Evolutionary conservation across 2,888 invertebrate species (phyloP), one percentile per base, ranked within the genome.

Genomic region (Boloria euphrosyne): DNA sequence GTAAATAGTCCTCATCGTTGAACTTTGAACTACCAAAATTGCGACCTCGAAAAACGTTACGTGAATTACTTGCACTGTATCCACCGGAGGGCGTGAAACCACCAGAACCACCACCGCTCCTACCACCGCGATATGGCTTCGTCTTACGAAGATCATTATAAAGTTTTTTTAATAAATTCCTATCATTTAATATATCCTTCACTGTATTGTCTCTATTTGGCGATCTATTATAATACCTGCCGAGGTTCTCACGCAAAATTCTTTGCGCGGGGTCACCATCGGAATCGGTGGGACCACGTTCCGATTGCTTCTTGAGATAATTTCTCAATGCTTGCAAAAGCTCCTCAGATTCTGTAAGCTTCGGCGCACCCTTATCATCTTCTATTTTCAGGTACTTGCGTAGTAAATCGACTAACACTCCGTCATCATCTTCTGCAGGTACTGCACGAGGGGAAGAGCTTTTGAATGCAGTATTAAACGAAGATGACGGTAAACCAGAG

Each of bases 141-240:
- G 95, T 93, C 77, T 95, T 95, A 71, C 95, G 92, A 73, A 96
- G 88, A 77, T 96, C 95, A 79, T 95, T 95, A 79, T 96, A 95
- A 43, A 96, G 87, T 81, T 94, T 95, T 82, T 95, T 96, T 62
- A 97, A 87, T 31, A 96, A 90, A 77, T 94, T 95, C 75, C 96
- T 93, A 81, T 97, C 95, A 13, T 95, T 95, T 62, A 96, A 85
- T 60, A 96, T 90, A 76, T 95, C 95, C 62, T 95, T 95, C 74
- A 96, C 95, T 66, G 96, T 94, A 81, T 93, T 93, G 71, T 96
- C 95, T 66, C 95, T 92, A 76, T 94, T 95, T 0, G 94, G 89
- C 14, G 94, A 93, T 73, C 94, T 93, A 71, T 94, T 92, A 79
- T 95, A 95, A 78, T 95, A 95, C 70, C 95, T 91, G 73, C 94